phyloP scores from a whole-genome alignment of 2,888 invertebrate species.

The Leptinotarsa peninsularis region DNA sequence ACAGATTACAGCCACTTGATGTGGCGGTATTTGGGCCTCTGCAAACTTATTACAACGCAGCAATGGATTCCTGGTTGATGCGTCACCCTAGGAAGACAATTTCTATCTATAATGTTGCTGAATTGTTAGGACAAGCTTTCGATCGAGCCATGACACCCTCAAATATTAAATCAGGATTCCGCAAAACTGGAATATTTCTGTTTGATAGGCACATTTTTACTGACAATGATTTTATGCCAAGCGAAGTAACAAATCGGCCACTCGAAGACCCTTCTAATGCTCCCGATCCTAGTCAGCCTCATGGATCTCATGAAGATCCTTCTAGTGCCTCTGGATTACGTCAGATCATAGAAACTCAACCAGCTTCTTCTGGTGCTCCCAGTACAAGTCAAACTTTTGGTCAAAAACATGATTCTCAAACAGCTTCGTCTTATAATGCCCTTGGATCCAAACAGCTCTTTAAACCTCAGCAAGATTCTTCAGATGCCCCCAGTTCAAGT shows the following conservation, averaged over 20 bases:
- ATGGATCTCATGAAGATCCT: too few species aligned
- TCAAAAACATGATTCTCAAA: too few species aligned
- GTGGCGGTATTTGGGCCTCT: slow-evolving; percentile 61
- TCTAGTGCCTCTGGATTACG: too few species aligned
- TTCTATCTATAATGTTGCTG: slow-evolving; percentile 61
- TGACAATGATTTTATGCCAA: slow-evolving; percentile 37
- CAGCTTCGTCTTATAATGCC: too few species aligned
- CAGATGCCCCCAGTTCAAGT: too few species aligned
- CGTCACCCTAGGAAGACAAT: slow-evolving; percentile 61
- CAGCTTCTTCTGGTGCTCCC: too few species aligned
- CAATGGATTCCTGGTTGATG: slow-evolving; percentile 59
- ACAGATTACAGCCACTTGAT: slow-evolving; percentile 64
- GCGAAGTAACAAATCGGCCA: slow-evolving; percentile 22
- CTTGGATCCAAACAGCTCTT: too few species aligned
- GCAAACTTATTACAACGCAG: slow-evolving; percentile 56
- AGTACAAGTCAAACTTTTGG: too few species aligned
- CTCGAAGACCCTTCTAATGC: neutral
- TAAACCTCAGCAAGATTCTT: too few species aligned
- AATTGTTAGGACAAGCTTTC: slow-evolving; percentile 41
- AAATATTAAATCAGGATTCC: slow-evolving; percentile 44
- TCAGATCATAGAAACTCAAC: too few species aligned
- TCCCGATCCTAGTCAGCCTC: too few species aligned
- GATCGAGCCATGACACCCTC: slow-evolving; percentile 41
- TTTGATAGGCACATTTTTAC: slow-evolving; percentile 46
- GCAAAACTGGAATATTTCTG: slow-evolving; percentile 43